Percentiles rank a stretch among this genome's conserved stretches.
Conservation (phyloP, 2,888 invertebrate species). For the Diplolepis rosae region DNA sequence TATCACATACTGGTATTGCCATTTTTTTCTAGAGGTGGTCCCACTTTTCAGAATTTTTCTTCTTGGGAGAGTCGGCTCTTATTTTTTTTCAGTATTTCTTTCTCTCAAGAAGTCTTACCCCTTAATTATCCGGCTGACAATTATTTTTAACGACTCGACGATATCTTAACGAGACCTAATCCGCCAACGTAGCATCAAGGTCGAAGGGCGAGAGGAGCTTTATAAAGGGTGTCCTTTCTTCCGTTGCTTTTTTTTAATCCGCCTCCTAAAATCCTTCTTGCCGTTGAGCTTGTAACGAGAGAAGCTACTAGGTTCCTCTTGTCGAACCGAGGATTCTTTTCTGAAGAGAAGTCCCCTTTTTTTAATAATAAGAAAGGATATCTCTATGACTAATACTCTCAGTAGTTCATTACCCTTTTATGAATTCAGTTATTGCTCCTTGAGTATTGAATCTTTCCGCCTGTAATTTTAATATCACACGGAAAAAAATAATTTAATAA, state of each 20-base stretch:
- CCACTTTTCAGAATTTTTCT: neutral
- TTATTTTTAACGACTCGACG: slow-evolving; percentile 72
- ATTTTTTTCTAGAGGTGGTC: neutral
- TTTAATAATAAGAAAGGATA: slow-evolving; percentile 15
- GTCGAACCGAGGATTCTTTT: slow-evolving; percentile 20
- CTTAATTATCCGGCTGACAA: slow-evolving; percentile 72
- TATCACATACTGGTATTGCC: too few relatives aligned
- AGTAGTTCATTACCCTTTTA: neutral
- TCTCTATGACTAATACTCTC: neutral
- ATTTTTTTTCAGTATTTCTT: slow-evolving; percentile 45
- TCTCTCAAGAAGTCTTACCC: slow-evolving; percentile 54
- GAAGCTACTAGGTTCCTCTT: slow-evolving; percentile 35
- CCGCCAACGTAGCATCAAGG: slow-evolving; percentile 57
- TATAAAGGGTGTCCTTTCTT: slow-evolving; percentile 50
- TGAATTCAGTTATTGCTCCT: neutral
- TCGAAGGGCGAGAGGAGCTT: slow-evolving; percentile 45
- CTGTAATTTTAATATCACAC: neutral
- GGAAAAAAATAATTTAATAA: too few relatives aligned
- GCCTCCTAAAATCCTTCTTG: slow-evolving; percentile 47
- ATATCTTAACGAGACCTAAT: slow-evolving; percentile 69
- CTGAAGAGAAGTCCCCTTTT: neutral
- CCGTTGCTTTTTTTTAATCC: slow-evolving; percentile 48
- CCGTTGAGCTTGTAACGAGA: slow-evolving; percentile 39
- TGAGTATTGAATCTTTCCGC: neutral
- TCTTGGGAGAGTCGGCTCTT: slow-evolving; percentile 26